A percentile compares a stretch with the other conserved stretches of the same genome.
phyloP scores from a whole-genome alignment of 1,140 invertebrate genomes.

The Drosophila jambulina region DNA sequence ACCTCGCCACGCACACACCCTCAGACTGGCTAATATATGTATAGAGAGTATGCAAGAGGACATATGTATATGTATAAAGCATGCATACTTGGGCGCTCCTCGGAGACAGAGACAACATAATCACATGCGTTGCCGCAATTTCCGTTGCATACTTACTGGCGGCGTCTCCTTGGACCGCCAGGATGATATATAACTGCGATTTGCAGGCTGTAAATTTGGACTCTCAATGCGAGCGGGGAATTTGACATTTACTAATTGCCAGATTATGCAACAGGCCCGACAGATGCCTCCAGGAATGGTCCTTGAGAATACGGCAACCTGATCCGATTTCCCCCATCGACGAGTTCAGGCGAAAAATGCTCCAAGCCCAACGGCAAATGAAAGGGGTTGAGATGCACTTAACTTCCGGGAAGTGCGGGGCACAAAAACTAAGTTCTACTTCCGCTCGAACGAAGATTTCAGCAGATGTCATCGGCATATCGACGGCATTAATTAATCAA shows the following conservation, averaged over 20 bases:
- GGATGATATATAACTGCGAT: constrained; percentile 44
- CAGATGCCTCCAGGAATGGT: not conserved
- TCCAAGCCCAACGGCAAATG: constrained; percentile 1
- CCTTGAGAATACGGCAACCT: constrained; percentile 2
- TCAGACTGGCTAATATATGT: not conserved
- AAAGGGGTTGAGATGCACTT: constrained; percentile 45
- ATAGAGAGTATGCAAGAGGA: not conserved
- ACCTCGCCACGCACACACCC: constrained; percentile 11
- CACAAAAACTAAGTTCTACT: constrained; percentile 24
- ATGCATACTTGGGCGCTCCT: constrained; percentile 23
- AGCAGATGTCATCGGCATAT: constrained; percentile 39
- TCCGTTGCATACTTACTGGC: constrained; percentile 63
- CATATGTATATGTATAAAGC: constrained; percentile 5
- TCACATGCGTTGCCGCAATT: constrained; percentile 62
- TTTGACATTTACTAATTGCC: constrained; percentile 59
- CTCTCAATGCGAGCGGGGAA: constrained; percentile 62
- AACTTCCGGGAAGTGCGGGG: not conserved
- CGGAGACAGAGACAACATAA: constrained; percentile 47
- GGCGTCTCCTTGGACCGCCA: constrained; percentile 34
- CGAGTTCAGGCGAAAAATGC: constrained; percentile 19
- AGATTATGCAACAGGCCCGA: constrained; percentile 40
- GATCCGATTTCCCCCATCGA: constrained; percentile 16
- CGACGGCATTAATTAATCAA: constrained; percentile 70
- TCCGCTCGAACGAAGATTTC: constrained; percentile 20
- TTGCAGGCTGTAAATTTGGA: constrained; percentile 67